A percentile compares a stretch with the other conserved stretches of the same genome.
Conservation (phyloP, 2,888 invertebrate species). For the Fragum sueziense region DNA sequence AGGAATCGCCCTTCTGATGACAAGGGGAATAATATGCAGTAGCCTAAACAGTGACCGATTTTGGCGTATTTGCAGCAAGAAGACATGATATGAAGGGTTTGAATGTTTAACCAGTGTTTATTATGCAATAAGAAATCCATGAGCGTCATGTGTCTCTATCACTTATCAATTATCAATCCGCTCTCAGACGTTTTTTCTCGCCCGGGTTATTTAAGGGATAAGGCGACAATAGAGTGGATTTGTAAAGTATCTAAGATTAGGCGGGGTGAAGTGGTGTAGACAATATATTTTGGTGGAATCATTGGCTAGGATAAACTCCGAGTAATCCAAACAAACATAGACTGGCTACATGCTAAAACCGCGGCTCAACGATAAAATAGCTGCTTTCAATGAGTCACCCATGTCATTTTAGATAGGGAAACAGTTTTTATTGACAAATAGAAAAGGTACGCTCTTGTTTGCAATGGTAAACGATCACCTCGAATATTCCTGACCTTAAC, state of each 20-base stretch:
- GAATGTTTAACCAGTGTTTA: neutral
- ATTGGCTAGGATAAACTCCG: slow-evolving; percentile 8
- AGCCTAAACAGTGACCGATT: too few relatives aligned
- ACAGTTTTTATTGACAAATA: too few relatives aligned
- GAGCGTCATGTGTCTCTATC: slow-evolving; percentile 8
- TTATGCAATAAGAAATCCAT: neutral
- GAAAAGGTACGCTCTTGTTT: too few relatives aligned
- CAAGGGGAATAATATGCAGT: too few relatives aligned
- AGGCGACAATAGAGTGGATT: slow-evolving; percentile 20
- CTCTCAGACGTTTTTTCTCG: slow-evolving; percentile 5
- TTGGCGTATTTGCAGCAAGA: too few relatives aligned
- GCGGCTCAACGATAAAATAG: neutral
- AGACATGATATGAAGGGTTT: too few relatives aligned
- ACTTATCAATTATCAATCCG: slow-evolving; percentile 15
- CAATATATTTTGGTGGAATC: slow-evolving; percentile 15
- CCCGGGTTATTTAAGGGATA: slow-evolving; percentile 8
- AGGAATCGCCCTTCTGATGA: too few relatives aligned
- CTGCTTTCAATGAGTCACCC: slow-evolving; percentile 9
- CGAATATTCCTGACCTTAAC: too few relatives aligned
- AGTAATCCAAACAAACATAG: slow-evolving; percentile 35
- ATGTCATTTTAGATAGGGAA: neutral
- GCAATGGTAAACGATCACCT: too few relatives aligned
- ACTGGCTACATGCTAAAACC: slow-evolving; percentile 32
- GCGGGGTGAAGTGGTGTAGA: slow-evolving; percentile 17
- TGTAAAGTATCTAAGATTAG: slow-evolving; percentile 13